Evolutionary conservation across 2,797 vertebrate genomes (phyloP).

Genomic region (Trichosurus vulpecula): DNA sequence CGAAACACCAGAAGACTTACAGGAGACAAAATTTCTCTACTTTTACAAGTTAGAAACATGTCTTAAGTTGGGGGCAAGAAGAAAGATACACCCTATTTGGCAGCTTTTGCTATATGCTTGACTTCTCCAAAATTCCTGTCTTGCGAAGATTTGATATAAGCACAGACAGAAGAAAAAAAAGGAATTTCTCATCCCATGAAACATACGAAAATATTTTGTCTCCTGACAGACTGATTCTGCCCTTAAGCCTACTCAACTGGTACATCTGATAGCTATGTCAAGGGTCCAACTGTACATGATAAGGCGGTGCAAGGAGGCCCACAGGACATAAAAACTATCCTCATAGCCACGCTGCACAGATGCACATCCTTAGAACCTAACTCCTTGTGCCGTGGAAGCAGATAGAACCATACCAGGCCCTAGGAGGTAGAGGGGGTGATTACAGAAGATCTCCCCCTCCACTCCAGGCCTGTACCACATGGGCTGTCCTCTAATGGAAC

Average conservation of each 20-base stretch:
- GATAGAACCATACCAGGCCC: background rate
- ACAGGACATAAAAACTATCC: slow-evolving; percentile 43
- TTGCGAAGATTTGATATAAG: background rate
- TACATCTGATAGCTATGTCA: slow-evolving; percentile 48
- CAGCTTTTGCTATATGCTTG: background rate
- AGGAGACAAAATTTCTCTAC: slow-evolving; percentile 6
- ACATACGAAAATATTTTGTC: slow-evolving; percentile 19
- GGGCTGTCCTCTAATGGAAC: background rate
- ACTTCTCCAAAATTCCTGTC: slow-evolving; percentile 9
- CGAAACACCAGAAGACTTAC: background rate
- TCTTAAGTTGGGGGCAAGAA: background rate
- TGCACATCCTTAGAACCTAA: background rate
- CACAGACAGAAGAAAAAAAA: slow-evolving; percentile 30
- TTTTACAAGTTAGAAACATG: slow-evolving; percentile 9
- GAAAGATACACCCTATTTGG: background rate
- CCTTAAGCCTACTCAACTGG: slow-evolving; percentile 11
- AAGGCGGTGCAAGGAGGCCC: background rate
- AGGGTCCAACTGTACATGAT: background rate
- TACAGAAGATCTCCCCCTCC: background rate
- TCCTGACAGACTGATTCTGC: background rate
- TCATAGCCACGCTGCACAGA: background rate
- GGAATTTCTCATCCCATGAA: slow-evolving; percentile 20
- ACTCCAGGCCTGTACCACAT: background rate
- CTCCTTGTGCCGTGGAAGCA: background rate
- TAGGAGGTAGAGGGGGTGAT: background rate